A percentile compares a stretch with the other conserved stretches of the same genome.
phyloP scores from a whole-genome alignment of 1,140 invertebrate genomes.

The Zaprionus nigranus region DNA sequence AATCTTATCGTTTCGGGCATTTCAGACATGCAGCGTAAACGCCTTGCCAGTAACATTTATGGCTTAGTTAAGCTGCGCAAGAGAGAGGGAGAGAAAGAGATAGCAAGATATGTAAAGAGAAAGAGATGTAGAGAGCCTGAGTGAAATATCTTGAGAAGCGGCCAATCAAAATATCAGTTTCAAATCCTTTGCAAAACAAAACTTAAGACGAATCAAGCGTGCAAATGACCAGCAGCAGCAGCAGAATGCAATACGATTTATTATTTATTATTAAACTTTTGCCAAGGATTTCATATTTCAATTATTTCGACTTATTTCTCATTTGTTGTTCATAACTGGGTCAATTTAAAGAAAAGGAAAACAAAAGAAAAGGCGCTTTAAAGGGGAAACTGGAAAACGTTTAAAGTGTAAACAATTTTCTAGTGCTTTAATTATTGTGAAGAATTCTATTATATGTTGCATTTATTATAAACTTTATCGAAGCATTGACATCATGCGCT shows the following conservation, averaged over 20 bases:
- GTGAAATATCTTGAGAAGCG: conserved; percentile 1
- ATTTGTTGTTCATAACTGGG: neutral
- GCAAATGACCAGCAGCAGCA: neutral
- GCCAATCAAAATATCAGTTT: conserved; percentile 43
- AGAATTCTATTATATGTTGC: neutral
- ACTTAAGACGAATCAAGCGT: neutral
- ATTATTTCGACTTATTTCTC: neutral
- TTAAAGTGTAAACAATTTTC: neutral
- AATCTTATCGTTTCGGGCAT: conserved; percentile 56
- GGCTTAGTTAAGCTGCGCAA: conserved; percentile 26
- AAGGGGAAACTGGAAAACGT: neutral
- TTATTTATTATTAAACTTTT: conserved; percentile 1
- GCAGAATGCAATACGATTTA: neutral
- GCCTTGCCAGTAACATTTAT: conserved; percentile 34
- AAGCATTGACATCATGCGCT: conserved; percentile 22
- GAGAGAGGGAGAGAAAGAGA: neutral
- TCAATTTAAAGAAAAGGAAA: neutral
- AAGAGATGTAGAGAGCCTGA: too few species aligned
- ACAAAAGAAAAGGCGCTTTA: neutral
- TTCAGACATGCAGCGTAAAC: conserved; percentile 30
- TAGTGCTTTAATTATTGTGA: neutral
- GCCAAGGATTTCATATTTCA: neutral
- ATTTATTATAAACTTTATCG: neutral
- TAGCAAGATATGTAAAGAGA: too few species aligned
- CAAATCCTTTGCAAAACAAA: neutral